These are phyloP conservation scores for Muscicapa adusta DNA, from an alignment of 2,113 vertebrate species.

Conservation along the genomic window DNA sequence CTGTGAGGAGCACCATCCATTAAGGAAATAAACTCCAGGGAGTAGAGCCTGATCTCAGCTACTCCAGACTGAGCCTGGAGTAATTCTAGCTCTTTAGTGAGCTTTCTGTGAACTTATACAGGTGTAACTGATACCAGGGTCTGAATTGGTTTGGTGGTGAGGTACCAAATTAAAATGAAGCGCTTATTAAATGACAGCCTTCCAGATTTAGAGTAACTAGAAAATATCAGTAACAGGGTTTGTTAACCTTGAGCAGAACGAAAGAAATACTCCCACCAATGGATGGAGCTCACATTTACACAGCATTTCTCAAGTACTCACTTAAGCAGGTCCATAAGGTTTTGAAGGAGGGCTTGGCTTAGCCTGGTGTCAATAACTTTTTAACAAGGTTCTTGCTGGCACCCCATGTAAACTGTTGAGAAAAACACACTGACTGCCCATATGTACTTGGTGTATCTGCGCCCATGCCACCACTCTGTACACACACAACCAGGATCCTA, in stretches of 20 bases:
- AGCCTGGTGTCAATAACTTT: neutral
- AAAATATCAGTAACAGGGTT: neutral
- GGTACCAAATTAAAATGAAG: neutral
- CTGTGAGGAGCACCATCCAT: neutral
- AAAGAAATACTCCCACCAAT: neutral
- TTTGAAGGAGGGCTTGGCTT: neutral
- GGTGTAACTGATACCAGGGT: neutral
- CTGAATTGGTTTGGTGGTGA: neutral
- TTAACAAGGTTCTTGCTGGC: neutral
- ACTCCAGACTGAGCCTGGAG: neutral
- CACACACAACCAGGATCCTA: neutral
- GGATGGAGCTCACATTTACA: neutral
- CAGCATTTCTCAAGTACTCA: neutral
- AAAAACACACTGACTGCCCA: neutral
- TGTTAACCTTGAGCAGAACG: neutral
- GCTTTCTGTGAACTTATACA: neutral
- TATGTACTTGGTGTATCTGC: accelerated
- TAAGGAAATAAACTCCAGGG: neutral
- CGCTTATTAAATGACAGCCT: neutral
- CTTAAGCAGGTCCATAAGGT: neutral
- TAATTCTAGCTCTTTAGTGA: neutral
- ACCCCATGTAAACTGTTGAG: neutral
- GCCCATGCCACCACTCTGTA: accelerated
- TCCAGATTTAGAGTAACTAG: neutral
- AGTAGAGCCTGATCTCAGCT: neutral